Evolutionary conservation across 2,113 vertebrate genomes (phyloP), one percentile per base, ranked within the genome.

Genomic region (Macrotis lagotis): DNA sequence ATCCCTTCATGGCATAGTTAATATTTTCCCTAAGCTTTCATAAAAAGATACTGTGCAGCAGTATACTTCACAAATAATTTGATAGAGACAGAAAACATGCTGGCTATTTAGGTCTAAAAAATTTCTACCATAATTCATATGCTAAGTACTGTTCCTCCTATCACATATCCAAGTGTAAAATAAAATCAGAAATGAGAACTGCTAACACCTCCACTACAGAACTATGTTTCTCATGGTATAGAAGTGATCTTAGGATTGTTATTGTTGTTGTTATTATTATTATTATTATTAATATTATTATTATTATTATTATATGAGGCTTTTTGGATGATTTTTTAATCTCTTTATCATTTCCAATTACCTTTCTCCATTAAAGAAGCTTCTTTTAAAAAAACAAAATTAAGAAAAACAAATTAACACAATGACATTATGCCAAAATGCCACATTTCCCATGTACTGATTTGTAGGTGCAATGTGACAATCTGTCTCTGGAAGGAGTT

Each of bases 181-280:
- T 92, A 3, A 93, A 93, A 53, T 92, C 89, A 88, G 59, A 94
- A 94, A 74, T 89, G 37, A 55, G 37, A 93, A 47, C 89, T 66
- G 31, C n/a, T 88, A 90, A 89, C 90, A 94, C 37, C 37, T 22
- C 37, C 37, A 22, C 66, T 74, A 74, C 16, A 74, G 16, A n/a
- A 44, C 37, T 44, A 74, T 74, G 28, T 12, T 37, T 31, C 9
- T n/a, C 59, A 74, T 5, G 8, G 16, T 7, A 74, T 1, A 74
- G 16, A 74, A 74, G 37, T 74, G 66, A 74, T 44, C 37, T 44
- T 74, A 44, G 37, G 37, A n/a, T n/a, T n/a, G n/a, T n/a, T n/a
- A n/a, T 74, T 74, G 31, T 37, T 66, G 37, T 66, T 37, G 37
- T 16, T 0, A 22, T 74, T n/a, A 44, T 44, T 74, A 74, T 74